Evolutionary conservation across 1,140 invertebrate genomes (phyloP), one percentile per base, ranked within the genome.

Genomic region (Marisa cornuarietis): DNA sequence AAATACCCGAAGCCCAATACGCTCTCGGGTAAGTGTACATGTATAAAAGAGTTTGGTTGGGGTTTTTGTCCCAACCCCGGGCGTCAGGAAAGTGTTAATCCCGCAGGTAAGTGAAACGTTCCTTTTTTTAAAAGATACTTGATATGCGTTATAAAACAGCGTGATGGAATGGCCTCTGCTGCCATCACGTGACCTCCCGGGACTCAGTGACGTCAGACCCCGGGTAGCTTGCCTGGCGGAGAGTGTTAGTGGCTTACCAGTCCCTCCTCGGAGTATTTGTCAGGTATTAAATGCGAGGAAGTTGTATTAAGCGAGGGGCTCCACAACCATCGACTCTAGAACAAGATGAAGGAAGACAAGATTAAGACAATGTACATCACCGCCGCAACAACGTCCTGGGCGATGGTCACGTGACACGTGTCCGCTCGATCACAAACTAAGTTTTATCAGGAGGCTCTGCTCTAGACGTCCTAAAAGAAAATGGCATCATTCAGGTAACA

Each of bases 241-340:
- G 63, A 77, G 76, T 65, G 81, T 83, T 85, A 83, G 83, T 82
- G 82, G 83, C 88, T 90, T 90, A 90, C 88, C 88, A 90, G 84
- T 84, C 87, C 87, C 73, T 87, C 87, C 62, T 88, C 87, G 79
- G 87, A 88, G 83, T 88, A 87, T 83, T 86, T 86, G 83, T 90
- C 88, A 82, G 88, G 87, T 76, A 89, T 88, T 88, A 88, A 88
- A 86, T 88, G 83, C 79, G 86, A 86, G 77, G 86, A 84, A 71
- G 87, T 86, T 80, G 86, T 84, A 84, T 89, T 89, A 85, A 84
- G 84, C 81, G 84, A 83, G 75, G 87, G 83, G 78, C 84, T 89
- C 87, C 88, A 90, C 83, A 87, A 85, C 88, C 88, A 90, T 81
- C 84, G 83, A 85, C 87, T 90, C 87, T 88, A 88, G 69, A 88